Evolutionary conservation across 1,140 invertebrate species (phyloP).

Genomic region (Drosophila kepulauana): DNA sequence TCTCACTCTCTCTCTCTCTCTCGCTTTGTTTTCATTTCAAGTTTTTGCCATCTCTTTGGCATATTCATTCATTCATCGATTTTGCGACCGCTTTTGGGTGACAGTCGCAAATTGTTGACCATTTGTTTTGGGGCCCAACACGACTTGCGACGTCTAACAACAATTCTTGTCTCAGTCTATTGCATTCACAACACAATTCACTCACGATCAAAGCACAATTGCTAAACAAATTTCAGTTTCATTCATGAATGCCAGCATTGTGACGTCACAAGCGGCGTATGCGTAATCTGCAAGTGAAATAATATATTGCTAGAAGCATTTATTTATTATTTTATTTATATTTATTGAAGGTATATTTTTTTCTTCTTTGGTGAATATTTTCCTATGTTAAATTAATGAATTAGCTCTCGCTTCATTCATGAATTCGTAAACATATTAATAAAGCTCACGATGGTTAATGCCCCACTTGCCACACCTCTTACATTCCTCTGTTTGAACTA

Average conservation of each 20-base stretch:
- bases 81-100: constrained; percentile 26
- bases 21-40: background rate
- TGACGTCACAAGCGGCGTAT: constrained; percentile 51
- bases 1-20: background rate
- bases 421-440: background rate
- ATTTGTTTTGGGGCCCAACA: constrained; percentile 23
- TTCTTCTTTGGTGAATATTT: background rate
- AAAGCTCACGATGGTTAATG: background rate
- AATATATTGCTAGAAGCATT: background rate
- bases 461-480: background rate
- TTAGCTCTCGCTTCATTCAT: background rate
- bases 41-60: constrained; percentile 40
- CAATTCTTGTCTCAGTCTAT: constrained; percentile 16
- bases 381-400: background rate
- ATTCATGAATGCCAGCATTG: constrained; percentile 43
- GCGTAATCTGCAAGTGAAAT: constrained; percentile 46
- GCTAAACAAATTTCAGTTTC: constrained; percentile 21
- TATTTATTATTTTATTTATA: background rate
- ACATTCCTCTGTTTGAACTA: background rate
- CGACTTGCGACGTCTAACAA: background rate
- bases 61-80: constrained; percentile 56
- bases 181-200: background rate
- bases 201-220: background rate
- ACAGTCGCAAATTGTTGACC: constrained; percentile 35
- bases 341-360: background rate